These are phyloP conservation scores for Psittacula derbiana DNA, from an alignment of 2,797 vertebrate species.

Conservation along the genomic window DNA sequence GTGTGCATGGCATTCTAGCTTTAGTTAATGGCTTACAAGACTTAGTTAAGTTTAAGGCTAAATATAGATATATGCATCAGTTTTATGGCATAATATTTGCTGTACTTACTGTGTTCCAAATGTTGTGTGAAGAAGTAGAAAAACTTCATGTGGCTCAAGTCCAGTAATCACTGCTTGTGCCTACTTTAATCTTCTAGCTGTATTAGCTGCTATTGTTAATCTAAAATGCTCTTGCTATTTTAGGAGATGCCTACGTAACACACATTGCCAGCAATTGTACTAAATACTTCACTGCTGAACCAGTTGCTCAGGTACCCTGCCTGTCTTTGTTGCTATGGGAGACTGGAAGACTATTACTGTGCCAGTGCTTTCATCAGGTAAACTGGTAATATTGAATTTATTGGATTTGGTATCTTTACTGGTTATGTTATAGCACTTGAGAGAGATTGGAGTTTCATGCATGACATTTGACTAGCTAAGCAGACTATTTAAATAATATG, in stretches of 20 bases:
- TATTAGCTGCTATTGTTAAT: slow-evolving; percentile 72
- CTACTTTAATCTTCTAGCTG: slow-evolving; percentile 72
- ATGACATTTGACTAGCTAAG: background rate
- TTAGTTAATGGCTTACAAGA: background rate
- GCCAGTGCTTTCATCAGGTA: slow-evolving; percentile 83
- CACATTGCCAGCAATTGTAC: slow-evolving; percentile 63
- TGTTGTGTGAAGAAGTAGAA: background rate
- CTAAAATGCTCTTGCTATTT: slow-evolving; percentile 73
- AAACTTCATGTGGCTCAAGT: background rate
- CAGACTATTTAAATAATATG: background rate
- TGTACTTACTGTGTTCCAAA: background rate
- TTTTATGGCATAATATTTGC: background rate
- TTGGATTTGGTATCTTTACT: background rate
- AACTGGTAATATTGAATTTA: background rate
- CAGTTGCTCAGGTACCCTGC: slow-evolving; percentile 69
- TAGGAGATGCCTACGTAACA: slow-evolving; percentile 79
- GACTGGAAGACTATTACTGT: slow-evolving; percentile 87
- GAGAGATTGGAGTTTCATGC: background rate
- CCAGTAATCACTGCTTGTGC: background rate
- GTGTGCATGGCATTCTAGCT: background rate
- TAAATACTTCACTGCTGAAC: slow-evolving; percentile 73
- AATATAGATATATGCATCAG: background rate
- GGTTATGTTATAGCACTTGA: background rate
- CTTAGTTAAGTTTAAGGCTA: background rate
- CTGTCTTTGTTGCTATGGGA: slow-evolving; percentile 85